Evolutionary conservation across 64 coral and sea anemone species (phyloP).

Genomic region (Montipora capricornis): DNA sequence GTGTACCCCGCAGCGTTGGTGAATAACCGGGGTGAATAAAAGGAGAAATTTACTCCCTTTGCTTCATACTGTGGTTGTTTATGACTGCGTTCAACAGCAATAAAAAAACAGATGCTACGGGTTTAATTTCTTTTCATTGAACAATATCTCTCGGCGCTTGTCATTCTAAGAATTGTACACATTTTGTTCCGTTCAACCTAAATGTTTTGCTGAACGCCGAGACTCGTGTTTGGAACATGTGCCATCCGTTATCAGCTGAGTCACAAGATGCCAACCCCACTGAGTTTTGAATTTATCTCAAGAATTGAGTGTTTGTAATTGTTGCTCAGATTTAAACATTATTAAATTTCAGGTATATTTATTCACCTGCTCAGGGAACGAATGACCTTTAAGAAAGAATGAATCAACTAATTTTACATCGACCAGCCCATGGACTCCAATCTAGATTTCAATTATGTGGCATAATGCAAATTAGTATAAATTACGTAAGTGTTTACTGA

Average conservation of each 20-base stretch:
- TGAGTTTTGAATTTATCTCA: neutral
- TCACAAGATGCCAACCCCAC: neutral
- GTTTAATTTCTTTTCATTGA: slow-evolving; percentile 12
- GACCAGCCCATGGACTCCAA: too few species aligned
- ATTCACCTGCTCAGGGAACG: neutral
- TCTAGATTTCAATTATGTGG: too few species aligned
- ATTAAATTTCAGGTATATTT: neutral
- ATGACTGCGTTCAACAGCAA: neutral
- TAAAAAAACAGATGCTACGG: slow-evolving; percentile 33
- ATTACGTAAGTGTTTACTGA: too few species aligned
- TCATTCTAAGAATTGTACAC: neutral
- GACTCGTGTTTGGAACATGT: neutral
- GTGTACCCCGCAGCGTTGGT: neutral
- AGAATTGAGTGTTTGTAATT: neutral
- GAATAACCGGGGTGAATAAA: slow-evolving; percentile 16
- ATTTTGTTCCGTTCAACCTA: neutral
- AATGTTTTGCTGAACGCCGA: neutral
- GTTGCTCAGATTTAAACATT: neutral
- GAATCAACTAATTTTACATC: too few species aligned
- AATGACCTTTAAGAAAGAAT: too few species aligned
- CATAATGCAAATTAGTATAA: too few species aligned
- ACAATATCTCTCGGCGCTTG: neutral
- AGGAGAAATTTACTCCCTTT: slow-evolving; percentile 24
- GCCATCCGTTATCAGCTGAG: neutral
- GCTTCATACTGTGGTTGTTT: slow-evolving; percentile 34